Percentiles rank a stretch among this genome's conserved stretches.
Evolutionary conservation across 2,888 invertebrate species (phyloP).

Genomic region (Trachelus stipa): DNA sequence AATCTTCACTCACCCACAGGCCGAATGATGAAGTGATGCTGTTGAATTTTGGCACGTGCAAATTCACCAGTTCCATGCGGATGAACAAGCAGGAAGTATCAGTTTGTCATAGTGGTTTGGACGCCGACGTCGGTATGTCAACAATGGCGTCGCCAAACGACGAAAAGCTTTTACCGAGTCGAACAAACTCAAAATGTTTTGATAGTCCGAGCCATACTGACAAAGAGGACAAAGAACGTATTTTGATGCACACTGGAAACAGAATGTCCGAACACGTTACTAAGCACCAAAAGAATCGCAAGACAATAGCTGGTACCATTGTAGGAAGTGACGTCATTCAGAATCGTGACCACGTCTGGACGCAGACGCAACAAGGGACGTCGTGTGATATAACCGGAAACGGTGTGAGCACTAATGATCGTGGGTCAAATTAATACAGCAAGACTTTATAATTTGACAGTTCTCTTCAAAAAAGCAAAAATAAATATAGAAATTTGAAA

Average conservation of each 20-base stretch:
- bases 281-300: not conserved
- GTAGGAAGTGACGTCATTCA: not conserved
- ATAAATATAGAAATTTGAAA: not conserved
- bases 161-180: not conserved
- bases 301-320: not conserved
- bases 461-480: not conserved
- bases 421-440: not conserved
- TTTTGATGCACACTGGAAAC: not conserved
- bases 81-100: constrained; percentile 27
- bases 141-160: not conserved
- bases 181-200: not conserved
- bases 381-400: not conserved
- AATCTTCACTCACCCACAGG: not conserved
- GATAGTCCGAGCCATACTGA: not conserved
- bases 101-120: constrained; percentile 26
- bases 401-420: not conserved
- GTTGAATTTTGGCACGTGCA: not conserved
- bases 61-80: not conserved
- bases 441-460: not conserved
- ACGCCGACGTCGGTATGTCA: constrained; percentile 19
- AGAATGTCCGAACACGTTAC: not conserved
- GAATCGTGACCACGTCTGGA: not conserved
- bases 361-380: not conserved
- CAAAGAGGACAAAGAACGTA: not conserved
- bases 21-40: not conserved